Conservation (phyloP, 2,888 invertebrate species). For the Ellobium chinense region DNA sequence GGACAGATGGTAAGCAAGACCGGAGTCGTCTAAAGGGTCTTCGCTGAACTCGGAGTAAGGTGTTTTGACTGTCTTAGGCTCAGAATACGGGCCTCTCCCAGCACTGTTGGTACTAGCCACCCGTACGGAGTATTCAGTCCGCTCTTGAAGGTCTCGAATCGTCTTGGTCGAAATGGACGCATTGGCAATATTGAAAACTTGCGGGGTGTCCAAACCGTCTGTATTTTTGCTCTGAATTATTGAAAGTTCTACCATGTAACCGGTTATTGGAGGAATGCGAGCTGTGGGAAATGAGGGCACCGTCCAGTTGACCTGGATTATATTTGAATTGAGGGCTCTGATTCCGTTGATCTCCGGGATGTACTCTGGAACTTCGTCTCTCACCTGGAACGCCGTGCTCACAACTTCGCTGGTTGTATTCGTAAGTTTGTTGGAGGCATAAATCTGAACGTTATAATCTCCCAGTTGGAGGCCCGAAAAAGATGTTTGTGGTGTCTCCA, state of each 20-base stretch:
- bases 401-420: background rate
- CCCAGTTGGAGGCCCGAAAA: constrained; percentile 13
- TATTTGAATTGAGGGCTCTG: background rate
- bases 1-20: background rate
- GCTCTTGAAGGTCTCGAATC: background rate
- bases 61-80: background rate
- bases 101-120: constrained; percentile 16
- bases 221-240: background rate
- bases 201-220: background rate
- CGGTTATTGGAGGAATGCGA: background rate
- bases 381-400: background rate
- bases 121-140: background rate
- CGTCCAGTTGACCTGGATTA: constrained; percentile 20
- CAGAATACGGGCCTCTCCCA: constrained; percentile 30
- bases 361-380: background rate
- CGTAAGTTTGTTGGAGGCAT: constrained; percentile 16
- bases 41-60: constrained; percentile 16
- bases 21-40: background rate
- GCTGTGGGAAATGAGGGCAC: background rate
- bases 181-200: background rate
- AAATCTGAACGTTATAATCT: constrained; percentile 2
- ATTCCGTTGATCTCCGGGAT: constrained; percentile 3
- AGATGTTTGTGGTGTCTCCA: background rate
- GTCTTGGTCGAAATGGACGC: background rate
- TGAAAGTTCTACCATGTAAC: background rate